phyloP scores from a whole-genome alignment of 2,797 vertebrate genomes.

The Lepus oiostolus region DNA sequence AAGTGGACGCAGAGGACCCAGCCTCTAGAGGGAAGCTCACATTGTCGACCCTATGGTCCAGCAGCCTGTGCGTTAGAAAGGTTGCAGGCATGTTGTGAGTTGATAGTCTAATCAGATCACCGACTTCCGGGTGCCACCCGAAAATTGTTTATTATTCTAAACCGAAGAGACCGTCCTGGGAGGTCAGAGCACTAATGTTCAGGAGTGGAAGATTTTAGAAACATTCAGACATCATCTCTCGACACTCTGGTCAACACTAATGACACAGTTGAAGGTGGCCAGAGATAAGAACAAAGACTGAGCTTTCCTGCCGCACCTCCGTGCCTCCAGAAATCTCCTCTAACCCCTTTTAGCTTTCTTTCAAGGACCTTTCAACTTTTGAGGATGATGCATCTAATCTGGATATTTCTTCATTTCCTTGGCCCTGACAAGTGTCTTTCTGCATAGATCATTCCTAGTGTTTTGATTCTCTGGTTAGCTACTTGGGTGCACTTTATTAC shows the following conservation, averaged over 20 bases:
- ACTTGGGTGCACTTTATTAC: not conserved
- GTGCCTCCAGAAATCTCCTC: conserved; percentile 1
- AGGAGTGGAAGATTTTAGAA: conserved; percentile 65
- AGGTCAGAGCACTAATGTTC: conserved; percentile 9
- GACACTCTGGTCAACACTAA: conserved; percentile 57
- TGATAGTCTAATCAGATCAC: conserved; percentile 72
- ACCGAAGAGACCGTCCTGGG: conserved; percentile 7
- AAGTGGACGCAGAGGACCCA: conserved; percentile 80
- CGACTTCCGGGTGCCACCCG: conserved; percentile 74
- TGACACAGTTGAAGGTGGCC: conserved; percentile 31
- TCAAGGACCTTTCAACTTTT: not conserved
- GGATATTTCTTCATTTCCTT: conserved; percentile 2
- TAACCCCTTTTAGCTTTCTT: not conserved
- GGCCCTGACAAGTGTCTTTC: not conserved
- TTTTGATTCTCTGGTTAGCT: not conserved
- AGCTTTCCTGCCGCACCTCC: not conserved
- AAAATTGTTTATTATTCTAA: conserved; percentile 74
- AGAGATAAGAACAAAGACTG: conserved; percentile 44
- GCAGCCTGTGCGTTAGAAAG: conserved; percentile 77
- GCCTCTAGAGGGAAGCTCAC: conserved; percentile 69
- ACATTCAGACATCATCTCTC: conserved; percentile 46
- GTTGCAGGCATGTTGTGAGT: conserved; percentile 80
- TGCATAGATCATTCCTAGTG: not conserved
- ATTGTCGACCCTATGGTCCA: conserved; percentile 76
- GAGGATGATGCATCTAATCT: not conserved